Evolutionary conservation across 2,888 invertebrate genomes (phyloP).

Genomic region (Lasioglossum zephyrum): DNA sequence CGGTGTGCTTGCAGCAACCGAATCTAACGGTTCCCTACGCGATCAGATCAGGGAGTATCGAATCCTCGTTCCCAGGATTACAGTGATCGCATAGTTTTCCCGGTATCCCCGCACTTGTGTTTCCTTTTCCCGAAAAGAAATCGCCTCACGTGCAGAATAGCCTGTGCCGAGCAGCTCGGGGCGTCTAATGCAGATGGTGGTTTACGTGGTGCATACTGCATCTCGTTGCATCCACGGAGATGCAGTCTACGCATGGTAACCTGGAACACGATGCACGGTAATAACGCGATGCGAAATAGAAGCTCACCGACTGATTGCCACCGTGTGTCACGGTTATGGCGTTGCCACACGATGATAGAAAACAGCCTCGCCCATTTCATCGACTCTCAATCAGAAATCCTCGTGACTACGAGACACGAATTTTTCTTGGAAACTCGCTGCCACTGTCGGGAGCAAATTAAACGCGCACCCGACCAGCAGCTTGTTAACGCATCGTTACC

Average conservation of each 20-base stretch:
- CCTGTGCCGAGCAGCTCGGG: constrained; percentile 24
- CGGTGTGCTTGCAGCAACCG: not conserved
- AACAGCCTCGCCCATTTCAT: constrained; percentile 6
- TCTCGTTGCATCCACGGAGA: constrained; percentile 10
- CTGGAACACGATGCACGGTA: constrained; percentile 39
- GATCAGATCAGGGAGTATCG: constrained; percentile 4
- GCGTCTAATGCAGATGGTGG: constrained; percentile 36
- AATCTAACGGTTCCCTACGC: constrained; percentile 20
- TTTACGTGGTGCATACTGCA: constrained; percentile 29
- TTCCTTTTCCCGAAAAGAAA: constrained; percentile 40
- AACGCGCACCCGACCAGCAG: not conserved
- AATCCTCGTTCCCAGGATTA: constrained; percentile 48
- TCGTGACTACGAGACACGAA: not conserved
- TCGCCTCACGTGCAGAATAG: constrained; percentile 31
- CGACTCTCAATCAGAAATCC: not conserved
- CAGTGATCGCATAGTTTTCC: constrained; percentile 50
- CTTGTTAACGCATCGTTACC: constrained; percentile 8
- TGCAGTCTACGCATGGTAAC: constrained; percentile 40
- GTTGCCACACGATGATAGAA: constrained; percentile 31
- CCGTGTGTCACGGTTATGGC: constrained; percentile 53
- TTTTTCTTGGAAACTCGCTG: not conserved
- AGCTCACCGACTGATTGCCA: constrained; percentile 49
- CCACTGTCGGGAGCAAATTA: not conserved
- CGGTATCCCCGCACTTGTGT: constrained; percentile 24
- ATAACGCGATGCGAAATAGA: constrained; percentile 56